These are phyloP conservation scores for Kryptolebias marmoratus DNA, from an alignment of 2,113 vertebrate genomes.

Conservation along the genomic window DNA sequence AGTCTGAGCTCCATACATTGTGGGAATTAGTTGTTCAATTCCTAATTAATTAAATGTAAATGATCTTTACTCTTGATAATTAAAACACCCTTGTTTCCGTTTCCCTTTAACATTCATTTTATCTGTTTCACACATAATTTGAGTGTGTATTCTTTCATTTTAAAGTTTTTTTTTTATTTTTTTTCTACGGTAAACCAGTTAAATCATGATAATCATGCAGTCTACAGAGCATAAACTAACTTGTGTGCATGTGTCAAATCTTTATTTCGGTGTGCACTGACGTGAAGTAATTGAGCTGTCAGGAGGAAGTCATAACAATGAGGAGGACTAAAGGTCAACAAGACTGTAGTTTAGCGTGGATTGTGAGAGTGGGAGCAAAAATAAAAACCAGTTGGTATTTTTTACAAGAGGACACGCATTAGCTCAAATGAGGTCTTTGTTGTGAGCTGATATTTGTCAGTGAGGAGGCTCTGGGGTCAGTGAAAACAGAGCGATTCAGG, in stretches of 20 bases:
- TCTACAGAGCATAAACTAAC: neutral
- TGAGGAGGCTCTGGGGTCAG: slow-evolving; percentile 10
- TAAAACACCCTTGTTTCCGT: neutral
- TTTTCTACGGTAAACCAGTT: too few relatives aligned
- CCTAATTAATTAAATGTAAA: neutral
- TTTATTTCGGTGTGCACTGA: neutral
- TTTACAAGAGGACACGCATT: neutral
- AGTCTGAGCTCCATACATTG: neutral
- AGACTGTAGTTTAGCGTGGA: slow-evolving; percentile 1
- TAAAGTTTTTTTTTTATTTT: too few relatives aligned
- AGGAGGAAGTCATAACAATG: slow-evolving; percentile 54
- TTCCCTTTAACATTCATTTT: neutral
- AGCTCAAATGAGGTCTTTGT: neutral
- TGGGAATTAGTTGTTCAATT: neutral
- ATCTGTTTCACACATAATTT: neutral
- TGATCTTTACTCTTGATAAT: neutral
- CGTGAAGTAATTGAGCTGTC: slow-evolving; percentile 44
- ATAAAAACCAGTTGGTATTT: slow-evolving; percentile 11
- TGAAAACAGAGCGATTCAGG: slow-evolving; percentile 45
- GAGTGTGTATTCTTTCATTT: neutral
- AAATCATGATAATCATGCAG: neutral
- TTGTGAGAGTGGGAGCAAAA: neutral
- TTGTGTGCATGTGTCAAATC: slow-evolving; percentile 7
- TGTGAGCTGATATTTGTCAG: neutral
- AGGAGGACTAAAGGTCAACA: slow-evolving; percentile 45